Conservation (phyloP, 53 echinoderm and acorn worm species). For the Arbacia lixula region DNA sequence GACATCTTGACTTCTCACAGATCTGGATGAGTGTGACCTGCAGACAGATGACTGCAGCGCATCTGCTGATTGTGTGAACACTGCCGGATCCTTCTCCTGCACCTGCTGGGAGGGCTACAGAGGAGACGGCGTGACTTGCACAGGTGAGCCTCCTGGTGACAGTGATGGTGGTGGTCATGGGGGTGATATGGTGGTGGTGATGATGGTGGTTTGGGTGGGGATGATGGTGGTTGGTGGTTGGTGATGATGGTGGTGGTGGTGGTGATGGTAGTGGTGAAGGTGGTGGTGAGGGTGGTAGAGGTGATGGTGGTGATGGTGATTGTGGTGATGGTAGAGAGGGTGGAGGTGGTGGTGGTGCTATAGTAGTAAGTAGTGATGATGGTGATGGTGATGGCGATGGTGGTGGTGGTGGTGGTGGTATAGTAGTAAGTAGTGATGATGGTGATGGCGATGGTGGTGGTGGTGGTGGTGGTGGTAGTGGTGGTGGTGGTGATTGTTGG, state of each 20-base stretch:
- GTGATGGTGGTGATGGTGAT: background rate
- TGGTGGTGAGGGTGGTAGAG: background rate
- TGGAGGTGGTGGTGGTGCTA: background rate
- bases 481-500: background rate
- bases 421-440: background rate
- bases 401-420: constrained; percentile 3
- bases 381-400: background rate
- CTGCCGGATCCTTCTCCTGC: constrained; percentile 65
- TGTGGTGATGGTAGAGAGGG: constrained; percentile 1
- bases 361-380: background rate
- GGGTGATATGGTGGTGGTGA: background rate
- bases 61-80: constrained; percentile 69
- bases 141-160: constrained; percentile 17
- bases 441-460: constrained; percentile 12
- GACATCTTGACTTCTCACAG: no score
- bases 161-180: background rate
- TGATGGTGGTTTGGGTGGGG: background rate
- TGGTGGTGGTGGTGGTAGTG: background rate
- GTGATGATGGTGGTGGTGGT: constrained; percentile 3
- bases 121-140: constrained; percentile 53
- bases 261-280: background rate
- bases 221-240: background rate
- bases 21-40: constrained; percentile 68
- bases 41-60: constrained; percentile 58
- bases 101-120: constrained; percentile 56